Percentiles rank a stretch among this genome's conserved stretches.
These are phyloP conservation scores for Scomberomorus guttatus DNA, from an alignment of 2,797 vertebrate genomes.

Conservation along the genomic window DNA sequence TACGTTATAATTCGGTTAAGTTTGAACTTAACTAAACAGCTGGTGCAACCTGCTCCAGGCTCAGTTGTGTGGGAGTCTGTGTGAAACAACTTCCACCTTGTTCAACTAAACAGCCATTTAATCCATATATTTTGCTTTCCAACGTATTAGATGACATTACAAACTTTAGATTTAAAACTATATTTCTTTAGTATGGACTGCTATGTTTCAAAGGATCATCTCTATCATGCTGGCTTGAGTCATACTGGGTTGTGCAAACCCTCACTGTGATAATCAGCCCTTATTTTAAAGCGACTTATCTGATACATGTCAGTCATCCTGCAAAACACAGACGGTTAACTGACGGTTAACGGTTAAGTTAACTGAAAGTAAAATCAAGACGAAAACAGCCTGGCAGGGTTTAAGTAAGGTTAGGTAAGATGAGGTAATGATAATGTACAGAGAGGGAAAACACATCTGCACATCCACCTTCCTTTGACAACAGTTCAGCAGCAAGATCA, in stretches of 20 bases:
- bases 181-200: background rate
- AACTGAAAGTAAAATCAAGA: background rate
- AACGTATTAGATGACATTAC: background rate
- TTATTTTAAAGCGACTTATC: constrained; percentile 24
- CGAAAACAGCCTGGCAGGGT: background rate
- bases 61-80: too few relatives aligned
- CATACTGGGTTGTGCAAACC: constrained; percentile 18
- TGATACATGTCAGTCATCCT: constrained; percentile 4
- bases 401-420: background rate
- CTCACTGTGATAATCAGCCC: constrained; percentile 39
- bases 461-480: background rate
- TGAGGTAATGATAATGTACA: background rate
- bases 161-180: background rate
- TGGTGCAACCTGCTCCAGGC: too few relatives aligned
- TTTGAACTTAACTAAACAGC: too few relatives aligned
- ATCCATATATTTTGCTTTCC: too few relatives aligned
- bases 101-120: too few relatives aligned
- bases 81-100: too few relatives aligned
- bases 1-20: too few relatives aligned
- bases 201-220: background rate
- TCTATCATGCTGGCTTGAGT: constrained; percentile 43
- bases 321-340: background rate
- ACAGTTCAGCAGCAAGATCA: background rate
- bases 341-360: too few relatives aligned
- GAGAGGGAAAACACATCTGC: background rate